Percentiles rank a stretch among this genome's conserved stretches.
phyloP scores from a whole-genome alignment of 1,140 invertebrate species.

The Branchinecta lynchi region DNA sequence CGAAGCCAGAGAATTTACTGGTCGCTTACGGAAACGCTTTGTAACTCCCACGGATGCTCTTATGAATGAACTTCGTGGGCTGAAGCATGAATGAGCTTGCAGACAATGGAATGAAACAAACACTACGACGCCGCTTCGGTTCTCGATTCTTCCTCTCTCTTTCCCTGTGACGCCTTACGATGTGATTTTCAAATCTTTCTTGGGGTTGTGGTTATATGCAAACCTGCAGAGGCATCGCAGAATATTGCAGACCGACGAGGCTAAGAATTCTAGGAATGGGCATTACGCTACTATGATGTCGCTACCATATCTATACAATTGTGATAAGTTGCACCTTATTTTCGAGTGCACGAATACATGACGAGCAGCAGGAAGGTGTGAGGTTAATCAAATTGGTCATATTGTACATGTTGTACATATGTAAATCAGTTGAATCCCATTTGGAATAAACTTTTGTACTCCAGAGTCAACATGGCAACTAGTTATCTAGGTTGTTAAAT shows the following conservation, averaged over 20 bases:
- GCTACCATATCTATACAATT: not conserved
- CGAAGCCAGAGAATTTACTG: not conserved
- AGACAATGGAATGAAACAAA: not conserved
- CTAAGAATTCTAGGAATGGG: not conserved
- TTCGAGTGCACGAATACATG: not conserved
- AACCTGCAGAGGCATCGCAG: not conserved
- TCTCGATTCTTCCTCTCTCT: not conserved
- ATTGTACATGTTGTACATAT: not conserved
- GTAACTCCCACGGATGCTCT: not conserved
- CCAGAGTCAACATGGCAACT: no score
- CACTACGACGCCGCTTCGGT: not conserved
- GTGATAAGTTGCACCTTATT: not conserved
- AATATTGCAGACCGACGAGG: not conserved
- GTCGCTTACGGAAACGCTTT: not conserved
- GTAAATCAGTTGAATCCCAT: not conserved
- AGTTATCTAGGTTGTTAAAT: no score
- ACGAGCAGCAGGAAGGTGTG: not conserved
- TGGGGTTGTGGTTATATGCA: no score
- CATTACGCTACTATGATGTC: not conserved
- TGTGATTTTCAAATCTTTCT: not conserved
- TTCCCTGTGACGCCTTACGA: not conserved
- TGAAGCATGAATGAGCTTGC: not conserved
- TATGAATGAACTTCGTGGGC: not conserved
- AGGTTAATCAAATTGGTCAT: conserved; percentile 1
- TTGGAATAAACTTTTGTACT: no score